phyloP scores from a whole-genome alignment of 2,888 invertebrate species.

The Ectemnius lituratus region DNA sequence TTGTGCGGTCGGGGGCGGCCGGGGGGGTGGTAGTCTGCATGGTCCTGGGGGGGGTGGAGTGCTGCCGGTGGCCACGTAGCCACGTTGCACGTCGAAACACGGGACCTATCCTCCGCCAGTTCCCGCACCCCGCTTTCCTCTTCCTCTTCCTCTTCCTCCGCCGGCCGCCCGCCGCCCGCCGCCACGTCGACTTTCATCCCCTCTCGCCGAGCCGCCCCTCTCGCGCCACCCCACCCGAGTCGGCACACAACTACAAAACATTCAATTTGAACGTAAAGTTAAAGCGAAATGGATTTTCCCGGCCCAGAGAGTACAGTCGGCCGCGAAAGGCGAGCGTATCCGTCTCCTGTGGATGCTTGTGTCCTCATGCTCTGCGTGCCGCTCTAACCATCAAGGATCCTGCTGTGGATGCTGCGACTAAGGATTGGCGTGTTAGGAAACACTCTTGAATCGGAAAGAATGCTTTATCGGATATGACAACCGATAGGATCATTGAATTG shows the following conservation, averaged over 20 bases:
- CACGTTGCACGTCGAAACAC: conserved; percentile 7
- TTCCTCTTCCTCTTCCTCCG: conserved; percentile 20
- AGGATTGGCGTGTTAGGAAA: too few relatives aligned
- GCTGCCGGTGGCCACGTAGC: conserved; percentile 55
- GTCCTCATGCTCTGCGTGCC: too few relatives aligned
- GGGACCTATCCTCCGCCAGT: conserved; percentile 6
- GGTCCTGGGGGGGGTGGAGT: conserved; percentile 9
- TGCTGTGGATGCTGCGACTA: too few relatives aligned
- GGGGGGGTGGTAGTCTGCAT: conserved; percentile 52
- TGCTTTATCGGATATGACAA: too few relatives aligned
- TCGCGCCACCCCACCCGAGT: conserved; percentile 43
- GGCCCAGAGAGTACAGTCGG: conserved; percentile 72
- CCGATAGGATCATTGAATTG: too few relatives aligned
- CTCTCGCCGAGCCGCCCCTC: not conserved
- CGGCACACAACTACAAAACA: conserved; percentile 79
- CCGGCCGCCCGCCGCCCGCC: conserved; percentile 71
- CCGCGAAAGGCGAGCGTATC: conserved; percentile 11
- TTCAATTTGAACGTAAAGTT: conserved; percentile 82
- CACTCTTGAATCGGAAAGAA: too few relatives aligned
- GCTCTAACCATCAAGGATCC: too few relatives aligned
- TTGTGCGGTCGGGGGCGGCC: conserved; percentile 49
- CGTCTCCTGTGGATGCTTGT: too few relatives aligned
- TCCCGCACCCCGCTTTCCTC: conserved; percentile 67
- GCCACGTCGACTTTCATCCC: conserved; percentile 26
- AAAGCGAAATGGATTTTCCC: conserved; percentile 82